A percentile compares a stretch with the other conserved stretches of the same genome.
Conservation (phyloP, 53 echinoderm and acorn worm genomes). For the Echinometra lucunter region DNA sequence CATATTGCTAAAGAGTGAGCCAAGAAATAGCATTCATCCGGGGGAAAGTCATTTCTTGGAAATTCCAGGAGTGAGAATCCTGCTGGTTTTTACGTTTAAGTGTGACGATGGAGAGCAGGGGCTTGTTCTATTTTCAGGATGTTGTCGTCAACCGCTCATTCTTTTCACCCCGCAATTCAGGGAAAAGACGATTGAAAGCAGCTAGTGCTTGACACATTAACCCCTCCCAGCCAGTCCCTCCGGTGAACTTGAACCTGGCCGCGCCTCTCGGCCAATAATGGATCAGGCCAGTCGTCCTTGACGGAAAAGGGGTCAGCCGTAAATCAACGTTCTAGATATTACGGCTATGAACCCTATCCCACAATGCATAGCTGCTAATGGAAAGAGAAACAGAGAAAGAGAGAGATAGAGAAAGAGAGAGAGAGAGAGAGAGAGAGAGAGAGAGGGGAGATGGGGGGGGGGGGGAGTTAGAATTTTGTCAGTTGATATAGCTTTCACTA, state of each 20-base stretch:
- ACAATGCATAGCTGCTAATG: slow-evolving; percentile 36
- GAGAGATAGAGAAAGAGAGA: too few species aligned
- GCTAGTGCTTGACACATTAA: background rate
- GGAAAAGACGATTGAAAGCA: background rate
- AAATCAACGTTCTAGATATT: slow-evolving; percentile 64
- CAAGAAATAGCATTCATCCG: background rate
- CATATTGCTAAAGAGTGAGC: background rate
- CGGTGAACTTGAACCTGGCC: slow-evolving; percentile 52
- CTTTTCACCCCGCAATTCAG: too few species aligned
- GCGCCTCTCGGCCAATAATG: slow-evolving; percentile 43
- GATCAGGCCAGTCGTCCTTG: slow-evolving; percentile 46
- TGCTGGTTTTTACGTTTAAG: background rate
- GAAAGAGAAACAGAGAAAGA: too few species aligned
- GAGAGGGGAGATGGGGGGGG: too few species aligned
- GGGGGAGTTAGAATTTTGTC: background rate
- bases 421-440: too few species aligned
- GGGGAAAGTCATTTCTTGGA: background rate
- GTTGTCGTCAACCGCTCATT: slow-evolving; percentile 6
- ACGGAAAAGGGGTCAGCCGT: slow-evolving; percentile 61
- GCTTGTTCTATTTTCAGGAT: background rate
- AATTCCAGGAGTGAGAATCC: background rate
- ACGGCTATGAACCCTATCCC: slow-evolving; percentile 64
- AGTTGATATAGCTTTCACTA: slow-evolving; percentile 7
- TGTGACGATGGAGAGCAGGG: background rate
- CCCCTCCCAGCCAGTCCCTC: slow-evolving; percentile 21